Evolutionary conservation across 1,140 invertebrate species (phyloP).

Genomic region (Planococcus citri): DNA sequence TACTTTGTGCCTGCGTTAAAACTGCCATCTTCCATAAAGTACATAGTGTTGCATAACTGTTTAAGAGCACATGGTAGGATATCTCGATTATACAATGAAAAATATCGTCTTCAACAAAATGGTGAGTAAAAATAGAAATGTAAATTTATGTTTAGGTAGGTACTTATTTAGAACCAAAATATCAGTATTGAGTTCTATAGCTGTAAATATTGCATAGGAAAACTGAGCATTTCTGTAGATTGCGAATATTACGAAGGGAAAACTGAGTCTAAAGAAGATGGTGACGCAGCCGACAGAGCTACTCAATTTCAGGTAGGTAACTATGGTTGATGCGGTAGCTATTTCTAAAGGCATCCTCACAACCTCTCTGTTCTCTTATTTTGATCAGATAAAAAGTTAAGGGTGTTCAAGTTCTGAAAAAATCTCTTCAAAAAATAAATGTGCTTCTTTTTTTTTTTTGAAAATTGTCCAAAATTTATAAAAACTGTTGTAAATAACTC

Average conservation of each 20-base stretch:
- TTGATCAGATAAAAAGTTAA: too few species aligned
- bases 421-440: too few species aligned
- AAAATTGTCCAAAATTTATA: too few species aligned
- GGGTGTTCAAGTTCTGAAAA: too few species aligned
- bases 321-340: too few species aligned
- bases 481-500: too few species aligned
- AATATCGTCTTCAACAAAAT: slow-evolving; percentile 43
- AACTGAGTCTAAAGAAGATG: slow-evolving; percentile 33
- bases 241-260: slow-evolving; percentile 36
- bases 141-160: too few species aligned
- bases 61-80: slow-evolving; percentile 49
- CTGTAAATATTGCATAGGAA: slow-evolving; percentile 30
- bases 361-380: too few species aligned
- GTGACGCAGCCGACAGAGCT: slow-evolving; percentile 37
- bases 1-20: slow-evolving; percentile 36
- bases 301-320: slow-evolving; percentile 36
- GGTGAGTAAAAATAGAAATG: slow-evolving; percentile 31
- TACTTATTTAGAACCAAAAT: too few species aligned
- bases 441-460: too few species aligned
- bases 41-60: slow-evolving; percentile 47
- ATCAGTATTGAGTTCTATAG: background rate
- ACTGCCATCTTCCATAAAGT: slow-evolving; percentile 41
- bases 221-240: slow-evolving; percentile 38
- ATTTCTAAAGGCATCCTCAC: too few species aligned
- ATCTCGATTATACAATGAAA: slow-evolving; percentile 48